These are phyloP conservation scores for Megastigmus dorsalis DNA, from an alignment of 2,888 invertebrate species.

Conservation along the genomic window DNA sequence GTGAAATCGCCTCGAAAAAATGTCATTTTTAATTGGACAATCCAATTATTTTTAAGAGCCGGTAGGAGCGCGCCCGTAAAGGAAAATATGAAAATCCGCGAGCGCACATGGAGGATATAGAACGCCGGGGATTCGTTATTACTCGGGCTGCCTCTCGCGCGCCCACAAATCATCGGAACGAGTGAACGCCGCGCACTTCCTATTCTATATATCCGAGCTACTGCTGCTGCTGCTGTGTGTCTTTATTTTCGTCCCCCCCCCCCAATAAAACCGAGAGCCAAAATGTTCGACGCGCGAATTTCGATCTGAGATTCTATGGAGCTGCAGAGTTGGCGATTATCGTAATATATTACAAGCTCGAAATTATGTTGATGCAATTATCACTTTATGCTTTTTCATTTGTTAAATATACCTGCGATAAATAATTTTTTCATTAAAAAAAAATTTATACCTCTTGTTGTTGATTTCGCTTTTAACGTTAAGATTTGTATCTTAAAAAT, in stretches of 20 bases:
- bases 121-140: neutral
- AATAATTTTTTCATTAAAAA: neutral
- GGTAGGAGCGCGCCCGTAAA: neutral
- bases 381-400: no score
- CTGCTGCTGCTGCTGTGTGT: neutral
- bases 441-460: no score
- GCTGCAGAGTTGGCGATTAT: neutral
- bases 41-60: conserved; percentile 12
- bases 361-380: no score
- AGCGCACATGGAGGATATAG: neutral
- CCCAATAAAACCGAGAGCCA: neutral
- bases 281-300: neutral
- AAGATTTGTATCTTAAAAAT: no score
- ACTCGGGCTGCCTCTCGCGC: neutral
- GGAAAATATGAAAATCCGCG: neutral
- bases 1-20: no score
- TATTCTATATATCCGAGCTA: no score
- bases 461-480: neutral
- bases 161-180: conserved; percentile 33
- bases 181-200: no score
- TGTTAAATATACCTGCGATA: no score
- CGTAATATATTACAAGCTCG: no score
- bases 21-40: conserved; percentile 1
- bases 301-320: neutral
- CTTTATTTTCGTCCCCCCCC: conserved; percentile 4